Conservation (phyloP, 2,888 invertebrate species). For the Lycophotia porphyrea region DNA sequence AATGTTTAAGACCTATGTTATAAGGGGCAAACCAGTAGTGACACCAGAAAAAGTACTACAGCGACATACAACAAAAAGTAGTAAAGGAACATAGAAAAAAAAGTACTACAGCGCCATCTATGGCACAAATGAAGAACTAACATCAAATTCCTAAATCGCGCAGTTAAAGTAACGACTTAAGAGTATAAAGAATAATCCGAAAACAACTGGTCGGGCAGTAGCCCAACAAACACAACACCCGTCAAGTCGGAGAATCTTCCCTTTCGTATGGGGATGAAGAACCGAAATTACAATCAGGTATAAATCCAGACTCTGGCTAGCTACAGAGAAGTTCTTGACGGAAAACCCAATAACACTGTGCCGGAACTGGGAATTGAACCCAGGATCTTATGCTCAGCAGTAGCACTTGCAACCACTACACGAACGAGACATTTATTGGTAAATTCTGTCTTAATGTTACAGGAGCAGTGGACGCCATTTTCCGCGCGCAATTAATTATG, state of each 20-base stretch:
- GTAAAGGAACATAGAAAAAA: too few species aligned
- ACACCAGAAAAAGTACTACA: too few species aligned
- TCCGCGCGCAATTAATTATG: conserved; percentile 5
- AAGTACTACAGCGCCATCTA: too few species aligned
- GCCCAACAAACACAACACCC: too few species aligned
- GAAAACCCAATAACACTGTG: not conserved
- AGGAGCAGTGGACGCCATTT: not conserved
- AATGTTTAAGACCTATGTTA: not conserved
- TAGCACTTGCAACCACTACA: not conserved
- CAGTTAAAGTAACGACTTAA: too few species aligned
- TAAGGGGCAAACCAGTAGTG: not conserved
- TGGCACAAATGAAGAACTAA: too few species aligned
- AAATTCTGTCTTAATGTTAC: conserved; percentile 15
- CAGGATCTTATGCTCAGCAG: not conserved
- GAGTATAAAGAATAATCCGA: too few species aligned
- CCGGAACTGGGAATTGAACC: not conserved
- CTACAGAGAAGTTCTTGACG: not conserved
- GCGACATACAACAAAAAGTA: too few species aligned
- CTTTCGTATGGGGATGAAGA: too few species aligned
- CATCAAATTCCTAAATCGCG: too few species aligned
- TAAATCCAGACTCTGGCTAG: not conserved
- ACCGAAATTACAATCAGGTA: not conserved
- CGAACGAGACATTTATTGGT: not conserved
- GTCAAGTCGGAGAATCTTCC: too few species aligned
- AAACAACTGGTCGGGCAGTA: too few species aligned